Base-by-base conservation (phyloP, 2,113 vertebrate species). In the Syngnathus typhle region DNA sequence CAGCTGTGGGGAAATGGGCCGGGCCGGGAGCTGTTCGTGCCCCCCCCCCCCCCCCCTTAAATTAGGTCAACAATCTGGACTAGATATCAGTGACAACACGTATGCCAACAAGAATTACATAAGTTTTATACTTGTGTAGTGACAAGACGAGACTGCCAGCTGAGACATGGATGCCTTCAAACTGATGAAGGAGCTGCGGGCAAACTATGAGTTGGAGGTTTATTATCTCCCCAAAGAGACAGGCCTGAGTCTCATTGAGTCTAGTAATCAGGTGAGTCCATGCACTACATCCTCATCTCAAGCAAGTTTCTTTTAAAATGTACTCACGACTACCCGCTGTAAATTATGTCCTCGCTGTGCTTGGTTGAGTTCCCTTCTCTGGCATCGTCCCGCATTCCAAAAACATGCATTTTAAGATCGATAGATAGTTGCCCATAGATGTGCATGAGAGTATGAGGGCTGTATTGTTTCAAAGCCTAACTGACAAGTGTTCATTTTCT, bases 181-280 rank as follows among this genome's bases (percentile, higher is more conserved):
- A 85, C 92, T 98, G 43, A 93, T 96, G 82, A 95, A 93, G 77
- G 93, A 98, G 81, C 89, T 98, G 82, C 93, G 88, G 80, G 69
- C 92, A 19, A 94, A 98, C 59, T 81, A 92, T 75, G 95, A 98
- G 43, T 93, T 92, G 78, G 96, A 98, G 83, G 89, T 74, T 21
- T 72, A 91, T 69, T 99, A 93, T 63, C 91, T 95, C 59, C 96
- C 96, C 4, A 93, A 91, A 12, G 93, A 95, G 74, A 91, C 92
- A 5, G 96, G 96, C 6, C 89, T 98, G 65, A 90, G 82, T 68
- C 84, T 96, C 80, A 96, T 99, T 16, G 95, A 98, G 59, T 82
- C 92, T 19, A 88, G 93, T 0, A 70, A 84, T 12, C 93, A 93
- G 94, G 94, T 95, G 78, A 88, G 72, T 16, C 5, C 15, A 8